These are phyloP conservation scores for Eulimnadia texana DNA, from an alignment of 1,140 invertebrate genomes.

Conservation along the genomic window DNA sequence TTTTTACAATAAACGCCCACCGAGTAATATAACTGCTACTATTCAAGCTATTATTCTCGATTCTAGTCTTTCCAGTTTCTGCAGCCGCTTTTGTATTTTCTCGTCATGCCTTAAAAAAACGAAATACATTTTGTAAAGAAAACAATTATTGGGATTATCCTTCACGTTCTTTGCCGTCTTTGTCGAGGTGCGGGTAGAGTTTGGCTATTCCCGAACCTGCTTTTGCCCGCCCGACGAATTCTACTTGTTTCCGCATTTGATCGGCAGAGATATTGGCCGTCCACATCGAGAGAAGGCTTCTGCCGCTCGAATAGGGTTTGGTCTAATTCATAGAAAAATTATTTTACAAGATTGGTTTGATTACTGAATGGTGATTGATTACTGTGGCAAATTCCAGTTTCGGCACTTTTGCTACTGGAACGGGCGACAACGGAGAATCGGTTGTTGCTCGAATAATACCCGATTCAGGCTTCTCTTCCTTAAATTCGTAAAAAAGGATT, in stretches of 20 bases:
- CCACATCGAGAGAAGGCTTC: conserved; percentile 49
- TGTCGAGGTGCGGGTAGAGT: conserved; percentile 55
- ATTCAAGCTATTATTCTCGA: neutral
- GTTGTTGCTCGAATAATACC: conserved; percentile 60
- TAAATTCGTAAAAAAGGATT: no score
- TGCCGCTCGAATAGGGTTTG: conserved; percentile 25
- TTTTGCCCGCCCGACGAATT: conserved; percentile 61
- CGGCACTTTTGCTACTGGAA: conserved; percentile 28
- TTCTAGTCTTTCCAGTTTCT: neutral
- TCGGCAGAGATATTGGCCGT: conserved; percentile 29
- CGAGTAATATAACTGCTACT: neutral
- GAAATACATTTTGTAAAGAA: no score
- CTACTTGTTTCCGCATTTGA: conserved; percentile 36
- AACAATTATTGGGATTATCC: neutral
- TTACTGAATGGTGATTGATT: no score
- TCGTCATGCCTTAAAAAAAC: no score
- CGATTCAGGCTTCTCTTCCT: conserved; percentile 23
- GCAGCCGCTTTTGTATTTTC: neutral
- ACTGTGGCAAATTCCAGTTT: no score
- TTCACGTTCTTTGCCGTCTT: conserved; percentile 11
- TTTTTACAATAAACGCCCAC: neutral
- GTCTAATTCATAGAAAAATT: conserved; percentile 10
- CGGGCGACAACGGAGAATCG: conserved; percentile 66
- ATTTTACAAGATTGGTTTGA: conserved; percentile 30
- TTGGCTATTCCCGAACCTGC: conserved; percentile 47